These are phyloP conservation scores for Ophiothrix spiculata DNA, from an alignment of 35 echinoderm and acorn worm species.

Conservation along the genomic window DNA sequence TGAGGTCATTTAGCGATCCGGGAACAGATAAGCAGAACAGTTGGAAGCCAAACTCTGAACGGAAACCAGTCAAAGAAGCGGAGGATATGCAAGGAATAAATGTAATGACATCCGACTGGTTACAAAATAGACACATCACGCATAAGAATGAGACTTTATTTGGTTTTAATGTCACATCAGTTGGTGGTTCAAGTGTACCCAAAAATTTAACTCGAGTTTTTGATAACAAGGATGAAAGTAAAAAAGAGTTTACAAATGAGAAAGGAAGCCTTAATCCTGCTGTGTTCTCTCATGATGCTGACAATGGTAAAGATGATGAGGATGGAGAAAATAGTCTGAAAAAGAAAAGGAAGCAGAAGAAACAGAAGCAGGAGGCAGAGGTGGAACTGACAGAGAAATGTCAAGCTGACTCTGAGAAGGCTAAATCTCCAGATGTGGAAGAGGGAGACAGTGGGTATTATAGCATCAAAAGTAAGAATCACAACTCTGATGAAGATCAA, in stretches of 20 bases:
- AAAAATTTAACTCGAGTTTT: not conserved
- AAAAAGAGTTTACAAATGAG: no score
- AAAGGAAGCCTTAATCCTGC: not conserved
- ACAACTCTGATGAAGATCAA: not conserved
- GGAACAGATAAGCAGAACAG: not conserved
- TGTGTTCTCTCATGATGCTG: not conserved
- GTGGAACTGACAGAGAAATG: constrained; percentile 27
- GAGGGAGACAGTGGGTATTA: not conserved
- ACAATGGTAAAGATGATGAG: not conserved
- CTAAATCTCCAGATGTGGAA: not conserved
- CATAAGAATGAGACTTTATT: not conserved
- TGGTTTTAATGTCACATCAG: not conserved
- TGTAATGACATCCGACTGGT: not conserved
- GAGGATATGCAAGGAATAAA: not conserved
- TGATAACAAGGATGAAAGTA: not conserved
- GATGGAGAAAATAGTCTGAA: constrained; percentile 11
- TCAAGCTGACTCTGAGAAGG: not conserved
- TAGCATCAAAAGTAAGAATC: not conserved
- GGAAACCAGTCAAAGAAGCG: not conserved
- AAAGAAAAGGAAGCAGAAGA: constrained; percentile 34
- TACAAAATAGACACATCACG: not conserved
- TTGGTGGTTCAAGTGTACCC: not conserved
- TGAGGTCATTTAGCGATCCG: constrained; percentile 1
- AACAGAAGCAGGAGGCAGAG: constrained; percentile 21
- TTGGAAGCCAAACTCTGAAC: not conserved